Evolutionary conservation across 2,888 invertebrate species (phyloP), one percentile per base, ranked within the genome.

Genomic region (Petrolisthes manimaculis): DNA sequence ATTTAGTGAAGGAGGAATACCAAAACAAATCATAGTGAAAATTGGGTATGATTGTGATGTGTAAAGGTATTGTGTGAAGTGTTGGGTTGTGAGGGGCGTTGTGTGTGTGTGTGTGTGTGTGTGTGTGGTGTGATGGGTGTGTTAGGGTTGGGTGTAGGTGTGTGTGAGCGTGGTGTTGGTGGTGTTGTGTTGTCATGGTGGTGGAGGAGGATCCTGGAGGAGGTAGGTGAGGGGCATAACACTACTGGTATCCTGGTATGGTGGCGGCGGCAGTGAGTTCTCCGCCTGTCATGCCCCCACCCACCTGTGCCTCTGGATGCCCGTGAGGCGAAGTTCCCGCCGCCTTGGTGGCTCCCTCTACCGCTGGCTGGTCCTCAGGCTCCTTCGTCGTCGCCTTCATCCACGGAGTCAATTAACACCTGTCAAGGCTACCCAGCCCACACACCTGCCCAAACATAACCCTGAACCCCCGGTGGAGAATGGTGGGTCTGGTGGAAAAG

Each of bases 321-420:
- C 88, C 71, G 88, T 88, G 84, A 88, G 88, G 75, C 51, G 88
- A 54, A 83, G 79, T 79, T 88, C 88, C 71, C 78, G 88, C 55
- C 88, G 88, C 78, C 88, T 88, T 56, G 88, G 88, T 83, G 88
- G 88, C 54, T 89, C 89, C 51, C 82, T 89, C 14, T 89, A 89
- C 86, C 89, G 89, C 82, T 89, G 89, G 89, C 69, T 89, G 77
- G 86, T 84, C 21, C 78, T 86, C 78, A 81, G 82, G 61, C 84
- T 89, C 83, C 83, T 89, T 53, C 86, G 86, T 53, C 89, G 89
- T 18, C 86, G 86, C 53, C 84, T 84, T 3, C 89, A 89, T 51
- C 86, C 84, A 18, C 81, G 81, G 37, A 37, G 37, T 2, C 37
- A 37, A 37, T 2, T 37, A 37, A 37, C 37, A 37, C 37, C 86